These are phyloP conservation scores for Calephelis nemesis DNA, from an alignment of 1,140 invertebrate species.

Conservation along the genomic window DNA sequence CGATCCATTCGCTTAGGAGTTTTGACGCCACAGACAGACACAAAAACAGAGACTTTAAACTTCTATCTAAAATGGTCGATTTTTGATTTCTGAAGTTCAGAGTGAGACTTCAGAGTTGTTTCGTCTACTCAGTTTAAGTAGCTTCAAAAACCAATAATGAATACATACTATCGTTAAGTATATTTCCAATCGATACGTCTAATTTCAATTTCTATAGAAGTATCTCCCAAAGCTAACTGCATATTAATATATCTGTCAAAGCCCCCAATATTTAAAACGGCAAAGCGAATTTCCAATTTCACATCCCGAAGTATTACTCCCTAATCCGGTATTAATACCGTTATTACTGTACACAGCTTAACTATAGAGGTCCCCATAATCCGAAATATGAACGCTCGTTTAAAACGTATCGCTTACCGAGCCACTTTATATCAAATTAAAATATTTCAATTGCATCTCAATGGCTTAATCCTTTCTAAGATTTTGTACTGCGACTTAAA, in stretches of 20 bases:
- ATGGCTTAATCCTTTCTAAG: not conserved
- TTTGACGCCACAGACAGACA: too few relatives aligned
- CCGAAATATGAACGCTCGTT: conserved; percentile 2
- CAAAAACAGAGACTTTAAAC: too few relatives aligned
- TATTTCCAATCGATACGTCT: conserved; percentile 4
- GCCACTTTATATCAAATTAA: not conserved
- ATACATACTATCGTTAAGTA: not conserved
- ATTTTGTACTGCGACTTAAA: not conserved
- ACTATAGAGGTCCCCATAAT: conserved; percentile 13
- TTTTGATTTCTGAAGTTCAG: too few relatives aligned
- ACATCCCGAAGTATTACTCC: conserved; percentile 28
- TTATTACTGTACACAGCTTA: conserved; percentile 32
- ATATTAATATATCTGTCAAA: conserved; percentile 23
- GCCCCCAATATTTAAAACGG: conserved; percentile 30
- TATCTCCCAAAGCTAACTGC: conserved; percentile 4
- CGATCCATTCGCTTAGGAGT: too few relatives aligned
- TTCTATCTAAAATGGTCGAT: too few relatives aligned
- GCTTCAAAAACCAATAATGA: too few relatives aligned
- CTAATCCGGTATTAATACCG: conserved; percentile 49
- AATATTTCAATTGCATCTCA: not conserved
- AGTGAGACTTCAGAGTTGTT: too few relatives aligned
- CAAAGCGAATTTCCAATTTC: conserved; percentile 27
- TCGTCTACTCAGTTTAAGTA: too few relatives aligned
- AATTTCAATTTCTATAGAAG: not conserved
- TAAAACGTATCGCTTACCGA: conserved; percentile 9